Conservation (phyloP, 2,888 invertebrate genomes). For the Xanthia icteritia region DNA sequence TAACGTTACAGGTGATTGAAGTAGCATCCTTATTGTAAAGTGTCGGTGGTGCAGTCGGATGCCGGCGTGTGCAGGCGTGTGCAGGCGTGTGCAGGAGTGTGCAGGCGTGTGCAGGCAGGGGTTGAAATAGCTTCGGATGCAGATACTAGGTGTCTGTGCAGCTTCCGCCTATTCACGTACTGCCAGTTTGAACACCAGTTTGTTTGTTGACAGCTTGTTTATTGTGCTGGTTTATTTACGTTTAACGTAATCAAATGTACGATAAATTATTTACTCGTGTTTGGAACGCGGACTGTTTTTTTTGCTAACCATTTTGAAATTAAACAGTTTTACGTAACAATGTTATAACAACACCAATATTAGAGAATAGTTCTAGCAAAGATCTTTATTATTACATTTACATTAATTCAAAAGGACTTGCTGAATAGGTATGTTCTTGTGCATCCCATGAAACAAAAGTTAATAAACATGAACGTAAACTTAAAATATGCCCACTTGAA, state of each 20-base stretch:
- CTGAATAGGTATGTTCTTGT: background rate
- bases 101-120: conserved; percentile 20
- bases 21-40: conserved; percentile 47
- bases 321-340: background rate
- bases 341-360: background rate
- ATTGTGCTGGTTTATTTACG: conserved; percentile 10
- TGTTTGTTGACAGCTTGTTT: conserved; percentile 39
- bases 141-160: conserved; percentile 61
- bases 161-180: conserved; percentile 49
- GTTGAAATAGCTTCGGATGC: conserved; percentile 62
- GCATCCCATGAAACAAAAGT: background rate
- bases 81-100: conserved; percentile 12
- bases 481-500: background rate
- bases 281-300: background rate
- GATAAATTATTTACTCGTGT: background rate
- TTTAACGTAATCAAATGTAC: background rate
- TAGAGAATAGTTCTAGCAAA: background rate
- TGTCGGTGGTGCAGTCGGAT: conserved; percentile 34
- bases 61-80: no score
- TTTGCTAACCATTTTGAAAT: background rate
- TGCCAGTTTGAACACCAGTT: conserved; percentile 37
- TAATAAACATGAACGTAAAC: background rate
- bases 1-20: conserved; percentile 53
- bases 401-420: background rate
- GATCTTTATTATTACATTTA: background rate